Percentiles rank a stretch among this genome's conserved stretches.
These are phyloP conservation scores for Helicolenus hilgendorfi DNA, from an alignment of 2,797 vertebrate species.

Conservation along the genomic window DNA sequence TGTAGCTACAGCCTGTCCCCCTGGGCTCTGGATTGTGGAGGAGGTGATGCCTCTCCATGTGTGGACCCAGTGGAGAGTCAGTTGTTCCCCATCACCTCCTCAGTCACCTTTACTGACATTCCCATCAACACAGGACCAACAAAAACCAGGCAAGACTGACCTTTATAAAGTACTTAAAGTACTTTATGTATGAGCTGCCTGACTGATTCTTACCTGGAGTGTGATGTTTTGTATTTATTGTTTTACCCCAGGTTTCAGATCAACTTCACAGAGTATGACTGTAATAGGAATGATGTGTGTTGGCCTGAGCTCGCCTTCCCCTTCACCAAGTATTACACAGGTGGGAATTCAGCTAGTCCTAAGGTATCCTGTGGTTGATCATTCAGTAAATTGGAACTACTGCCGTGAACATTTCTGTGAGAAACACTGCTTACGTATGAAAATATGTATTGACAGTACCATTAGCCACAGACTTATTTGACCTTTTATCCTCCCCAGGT, in stretches of 20 bases:
- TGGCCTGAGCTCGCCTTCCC: slow-evolving; percentile 96
- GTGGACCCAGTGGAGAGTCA: slow-evolving; percentile 72
- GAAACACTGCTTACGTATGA: neutral
- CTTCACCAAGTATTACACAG: slow-evolving; percentile 93
- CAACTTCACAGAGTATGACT: slow-evolving; percentile 96
- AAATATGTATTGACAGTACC: neutral
- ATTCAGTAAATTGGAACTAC: neutral
- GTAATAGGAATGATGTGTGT: slow-evolving; percentile 94
- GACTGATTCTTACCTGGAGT: neutral
- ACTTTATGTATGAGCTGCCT: neutral
- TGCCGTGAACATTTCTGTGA: neutral
- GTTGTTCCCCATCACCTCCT: slow-evolving; percentile 91
- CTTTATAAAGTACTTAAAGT: neutral
- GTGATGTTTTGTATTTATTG: neutral
- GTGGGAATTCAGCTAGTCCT: slow-evolving; percentile 75
- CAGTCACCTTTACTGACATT: slow-evolving; percentile 93
- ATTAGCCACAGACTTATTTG: slow-evolving; percentile 19
- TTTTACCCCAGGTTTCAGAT: slow-evolving; percentile 91
- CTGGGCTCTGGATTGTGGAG: slow-evolving; percentile 92
- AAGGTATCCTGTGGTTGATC: neutral
- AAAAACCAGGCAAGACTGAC: slow-evolving; percentile 82
- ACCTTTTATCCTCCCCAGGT: slow-evolving; percentile 83
- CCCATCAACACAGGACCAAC: slow-evolving; percentile 85
- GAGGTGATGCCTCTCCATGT: slow-evolving; percentile 81
- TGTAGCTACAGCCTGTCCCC: slow-evolving; percentile 89